Evolutionary conservation across 2,797 vertebrate species (phyloP), one percentile per base, ranked within the genome.

Genomic region (Sebastes cheni): DNA sequence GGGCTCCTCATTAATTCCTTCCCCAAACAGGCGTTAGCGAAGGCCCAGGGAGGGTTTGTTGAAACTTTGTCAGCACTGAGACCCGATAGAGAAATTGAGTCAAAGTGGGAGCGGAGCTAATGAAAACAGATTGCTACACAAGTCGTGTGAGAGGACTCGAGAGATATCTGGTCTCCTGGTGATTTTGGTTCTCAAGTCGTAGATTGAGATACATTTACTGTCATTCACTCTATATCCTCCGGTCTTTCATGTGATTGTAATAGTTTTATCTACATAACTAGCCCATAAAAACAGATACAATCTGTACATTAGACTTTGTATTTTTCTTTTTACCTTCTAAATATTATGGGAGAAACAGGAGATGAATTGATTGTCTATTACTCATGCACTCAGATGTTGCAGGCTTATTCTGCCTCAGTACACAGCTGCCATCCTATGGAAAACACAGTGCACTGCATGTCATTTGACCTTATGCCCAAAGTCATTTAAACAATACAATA

Each of bases 351-450:
- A 73, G 23, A 54, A 67, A 59, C 29, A 67, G 29, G 12, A 36
- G 10, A 77, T 50, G 3, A 14, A 36, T 0, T 50, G 50, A 61
- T 75, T 23, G 32, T 76, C 20, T 61, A 30, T 34, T 20, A 18
- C 25, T 86, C 34, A 22, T 80, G 29, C 67, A 18, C 29, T 56
- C 55, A n/a, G 56, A 83, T 59, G 80, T 61, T 67, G 56, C 67
- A 70, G 69, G 16, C 55, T 67, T 22, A 25, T 67, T 76, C 73
- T 87, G 81, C 69, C 20, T 92, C 83, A 85, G 89, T 77, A 34
- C 88, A 90, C 89, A 86, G 89, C 93, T 95, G 93, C 93, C 94
- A 88, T 91, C 94, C 87, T 72, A 91, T 93, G 94, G 93, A 89
- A 83, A 88, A 85, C 72, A 81, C 22, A 7, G 81, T 70, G 88